Base-by-base conservation (phyloP, 2,113 vertebrate species). In the Lycocorax pyrrhopterus region DNA sequence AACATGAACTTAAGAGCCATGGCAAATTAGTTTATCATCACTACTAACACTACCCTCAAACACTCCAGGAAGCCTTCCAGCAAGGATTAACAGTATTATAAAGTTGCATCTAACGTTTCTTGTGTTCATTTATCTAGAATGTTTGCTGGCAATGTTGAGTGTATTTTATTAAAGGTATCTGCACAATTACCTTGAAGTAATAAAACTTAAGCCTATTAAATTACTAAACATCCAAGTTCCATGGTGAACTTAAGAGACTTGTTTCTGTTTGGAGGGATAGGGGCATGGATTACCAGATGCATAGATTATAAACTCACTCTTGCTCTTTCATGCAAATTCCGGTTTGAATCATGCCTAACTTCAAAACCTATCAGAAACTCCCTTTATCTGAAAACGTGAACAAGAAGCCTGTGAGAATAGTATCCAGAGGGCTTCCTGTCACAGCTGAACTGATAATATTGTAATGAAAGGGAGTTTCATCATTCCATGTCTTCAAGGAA, bases 81-180 rank as follows among this genome's bases (percentile, higher is more conserved):
- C 97, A 72, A 97, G 96, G 97, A 97, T 98, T 98, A 97, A 95
- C 90, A 97, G 89, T 96, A 96, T 96, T 97, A 98, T 97, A 98
- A 96, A 96, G 95, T 97, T 96, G 92, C 96, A 97, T 94, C 97
- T 97, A 97, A 87, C 94, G 92, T 97, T 97, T 97, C 95, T 96
- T 96, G 77, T 94, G 83, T 96, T 97, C 96, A 93, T 97, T 97
- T 97, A 91, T 93, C 84, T 94, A 96, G 90, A 97, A 96, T 87
- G 87, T 91, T 96, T 94, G 52, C 90, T 94, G 95, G 96, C 95
- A 95, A 83, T 39, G 44, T 67, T 90, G 92, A 96, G 30, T 84
- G 82, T 77, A 74, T 96, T 96, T 95, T 97, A 94, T 95, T 93
- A 97, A 96, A 97, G 58, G 84, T 97, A 96, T 93, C 91, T 96